phyloP scores from a whole-genome alignment of 2,113 vertebrate genomes.

The Oceanites oceanicus region DNA sequence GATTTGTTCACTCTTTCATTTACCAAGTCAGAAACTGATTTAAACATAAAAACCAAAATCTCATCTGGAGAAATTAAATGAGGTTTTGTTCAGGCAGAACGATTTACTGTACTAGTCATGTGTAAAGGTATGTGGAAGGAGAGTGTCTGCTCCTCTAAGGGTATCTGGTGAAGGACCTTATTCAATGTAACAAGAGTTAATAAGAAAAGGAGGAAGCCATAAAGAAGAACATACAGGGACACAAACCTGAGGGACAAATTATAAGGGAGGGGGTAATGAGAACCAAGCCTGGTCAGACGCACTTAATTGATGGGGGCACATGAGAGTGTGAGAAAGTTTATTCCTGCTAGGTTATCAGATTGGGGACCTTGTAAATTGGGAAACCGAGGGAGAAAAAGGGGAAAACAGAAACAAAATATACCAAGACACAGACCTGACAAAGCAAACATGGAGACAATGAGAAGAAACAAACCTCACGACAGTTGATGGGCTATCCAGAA shows the following conservation, averaged over 20 bases:
- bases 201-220: background rate
- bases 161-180: background rate
- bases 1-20: background rate
- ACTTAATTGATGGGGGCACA: fast-evolving
- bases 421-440: background rate
- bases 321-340: background rate
- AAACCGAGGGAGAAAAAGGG: background rate
- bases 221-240: background rate
- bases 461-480: background rate
- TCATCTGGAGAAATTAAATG: background rate
- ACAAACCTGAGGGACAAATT: background rate
- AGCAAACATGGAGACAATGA: background rate
- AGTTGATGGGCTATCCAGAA: background rate
- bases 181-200: background rate
- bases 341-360: background rate
- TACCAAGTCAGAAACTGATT: background rate
- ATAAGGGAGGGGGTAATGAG: background rate
- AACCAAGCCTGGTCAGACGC: background rate
- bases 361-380: background rate
- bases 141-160: background rate
- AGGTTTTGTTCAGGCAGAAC: background rate
- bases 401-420: background rate
- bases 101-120: background rate
- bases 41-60: background rate
- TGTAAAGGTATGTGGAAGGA: background rate